Percentiles rank a stretch among this genome's conserved stretches.
Conservation (phyloP, 2,113 vertebrate genomes). For the Anser brachyrhynchus region DNA sequence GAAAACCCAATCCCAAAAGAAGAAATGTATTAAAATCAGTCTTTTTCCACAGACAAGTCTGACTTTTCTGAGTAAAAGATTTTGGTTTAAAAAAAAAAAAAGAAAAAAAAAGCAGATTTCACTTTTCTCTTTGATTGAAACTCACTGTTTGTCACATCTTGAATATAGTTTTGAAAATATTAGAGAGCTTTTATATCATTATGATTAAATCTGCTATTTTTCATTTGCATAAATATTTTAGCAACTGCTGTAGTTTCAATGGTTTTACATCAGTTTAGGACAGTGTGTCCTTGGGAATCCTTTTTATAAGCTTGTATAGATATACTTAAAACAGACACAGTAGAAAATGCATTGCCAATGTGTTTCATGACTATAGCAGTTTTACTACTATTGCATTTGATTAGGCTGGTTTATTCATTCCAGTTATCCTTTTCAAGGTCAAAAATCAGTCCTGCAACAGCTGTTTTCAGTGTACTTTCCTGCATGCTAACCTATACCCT, state of each 20-base stretch:
- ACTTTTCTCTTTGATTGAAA: neutral
- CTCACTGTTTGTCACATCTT: neutral
- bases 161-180: neutral
- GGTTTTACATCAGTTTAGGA: neutral
- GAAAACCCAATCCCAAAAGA: neutral
- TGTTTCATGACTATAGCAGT: neutral
- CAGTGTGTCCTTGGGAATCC: neutral
- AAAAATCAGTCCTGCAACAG: neutral
- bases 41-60: neutral
- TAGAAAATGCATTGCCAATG: neutral
- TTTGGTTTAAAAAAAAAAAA: neutral
- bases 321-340: neutral
- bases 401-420: slow-evolving; percentile 32
- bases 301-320: neutral
- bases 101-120: neutral
- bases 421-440: slow-evolving; percentile 38
- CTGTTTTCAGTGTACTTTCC: slow-evolving; percentile 18
- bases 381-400: slow-evolving; percentile 5
- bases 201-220: neutral
- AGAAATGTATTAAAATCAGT: neutral
- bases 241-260: neutral
- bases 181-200: neutral
- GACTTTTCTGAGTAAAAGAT: neutral
- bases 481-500: neutral
- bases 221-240: slow-evolving; percentile 35